These are phyloP conservation scores for Clunio marinus DNA, from an alignment of 2,888 invertebrate species.

Conservation along the genomic window DNA sequence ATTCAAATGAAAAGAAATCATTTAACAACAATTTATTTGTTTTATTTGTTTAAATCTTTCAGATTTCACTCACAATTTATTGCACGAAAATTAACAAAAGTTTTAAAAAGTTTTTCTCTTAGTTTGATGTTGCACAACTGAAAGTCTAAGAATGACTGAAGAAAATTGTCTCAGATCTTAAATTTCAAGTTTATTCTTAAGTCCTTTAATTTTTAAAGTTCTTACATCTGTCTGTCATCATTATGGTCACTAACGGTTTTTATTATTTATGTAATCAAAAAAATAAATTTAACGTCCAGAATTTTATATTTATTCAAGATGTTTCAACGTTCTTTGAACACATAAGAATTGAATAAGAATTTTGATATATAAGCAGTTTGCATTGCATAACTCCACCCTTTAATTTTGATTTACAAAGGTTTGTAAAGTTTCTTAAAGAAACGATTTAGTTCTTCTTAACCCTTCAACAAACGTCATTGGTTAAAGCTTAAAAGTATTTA, in stretches of 20 bases:
- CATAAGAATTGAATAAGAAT: not conserved
- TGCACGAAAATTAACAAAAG: too few relatives aligned
- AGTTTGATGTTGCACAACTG: too few relatives aligned
- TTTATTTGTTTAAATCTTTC: not conserved
- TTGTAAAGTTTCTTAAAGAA: not conserved
- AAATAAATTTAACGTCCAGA: not conserved
- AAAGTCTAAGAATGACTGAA: not conserved
- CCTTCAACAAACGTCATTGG: constrained; percentile 23
- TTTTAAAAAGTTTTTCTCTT: not conserved
- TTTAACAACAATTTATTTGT: constrained; percentile 11
- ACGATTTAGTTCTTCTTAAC: not conserved
- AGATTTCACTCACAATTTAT: not conserved
- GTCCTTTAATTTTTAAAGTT: constrained; percentile 28
- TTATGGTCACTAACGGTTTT: constrained; percentile 2
- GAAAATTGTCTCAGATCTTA: not conserved
- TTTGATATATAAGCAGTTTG: too few relatives aligned
- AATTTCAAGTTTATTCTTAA: too few relatives aligned
- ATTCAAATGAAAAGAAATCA: constrained; percentile 36
- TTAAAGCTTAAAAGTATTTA: not conserved
- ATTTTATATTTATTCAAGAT: not conserved
- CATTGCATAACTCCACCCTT: constrained; percentile 22
- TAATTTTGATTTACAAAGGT: too few relatives aligned
- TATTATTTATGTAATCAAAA: not conserved
- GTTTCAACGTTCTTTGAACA: constrained; percentile 7
- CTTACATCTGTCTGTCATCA: not conserved